Evolutionary conservation across 2,797 vertebrate genomes (phyloP), one percentile per base, ranked within the genome.

Genomic region (Hybognathus amarus): DNA sequence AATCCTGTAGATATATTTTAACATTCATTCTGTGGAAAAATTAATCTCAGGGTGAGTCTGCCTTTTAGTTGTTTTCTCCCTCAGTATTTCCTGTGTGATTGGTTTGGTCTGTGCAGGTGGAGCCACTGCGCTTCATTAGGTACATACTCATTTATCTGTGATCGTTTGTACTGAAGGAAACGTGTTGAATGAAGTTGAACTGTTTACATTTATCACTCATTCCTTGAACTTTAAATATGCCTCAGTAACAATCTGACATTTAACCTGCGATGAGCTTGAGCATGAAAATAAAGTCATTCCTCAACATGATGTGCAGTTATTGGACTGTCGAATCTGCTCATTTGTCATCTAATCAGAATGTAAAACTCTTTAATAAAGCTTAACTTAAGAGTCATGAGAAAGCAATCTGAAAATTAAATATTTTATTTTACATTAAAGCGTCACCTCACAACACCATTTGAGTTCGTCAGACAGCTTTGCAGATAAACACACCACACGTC

Each of bases 341-440:
- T 90, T 87, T 89, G 66, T 89, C 85, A 90, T 84, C 82, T 81
- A 61, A 68, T 61, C 68, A 77, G n/a, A 90, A 90, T 86, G 89
- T 88, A 84, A 78, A 88, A 85, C 81, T 87, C 88, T 91, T 91
- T 86, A 94, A 94, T 93, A 94, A 94, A 93, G 78, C 79, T 73
- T 66, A 87, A 85, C 70, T 47, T 68, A 17, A 20, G 36, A 42
- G 50, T 70, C 4, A 0, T 22, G 17, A 18, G 1, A 27, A 11
- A 17, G n/a, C 9, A 40, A 47, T 47, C 18, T 45, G 20, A 33
- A 63, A 80, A 69, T 80, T 12, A 40, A 80, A 81, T 24, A 47
- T 18, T 81, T 71, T 61, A 80, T 61, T 80, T 71, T 63, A 47
- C 47, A 17, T 20, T 54, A 54, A 6, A 68, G 45, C 42, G 2